Evolutionary conservation across 1,140 invertebrate species (phyloP), one percentile per base, ranked within the genome.

Genomic region (Cardiocondyla obscurior): DNA sequence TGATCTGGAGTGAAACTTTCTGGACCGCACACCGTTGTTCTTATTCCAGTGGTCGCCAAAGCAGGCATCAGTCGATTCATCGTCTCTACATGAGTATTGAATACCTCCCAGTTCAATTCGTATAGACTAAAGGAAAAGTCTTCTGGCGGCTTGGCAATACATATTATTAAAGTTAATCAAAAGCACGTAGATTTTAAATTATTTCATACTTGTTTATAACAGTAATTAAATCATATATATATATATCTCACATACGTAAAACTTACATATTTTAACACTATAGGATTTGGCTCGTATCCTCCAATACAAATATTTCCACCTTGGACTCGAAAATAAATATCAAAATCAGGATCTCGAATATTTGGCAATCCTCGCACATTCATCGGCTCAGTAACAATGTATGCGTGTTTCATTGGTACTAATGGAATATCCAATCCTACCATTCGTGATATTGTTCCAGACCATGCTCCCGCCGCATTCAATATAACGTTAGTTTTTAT

Each of bases 1-100:
- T 98, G 97, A 93, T 98, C 98, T 0, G 98, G 97, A 0, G 98
- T 98, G 89, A 99, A 98, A 16, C 97, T 97, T 92, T 98, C 97
- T 0, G 97, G 96, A 2, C 97, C 97, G 88, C 97, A 97, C 1
- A 98, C 96, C 0, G 97, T 98, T 22, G 96, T 96, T 92, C 97
- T 98, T 5, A 99, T 96, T 3, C 98, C 98, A 1, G 96, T 95
- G 5, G 95, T 95, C 57, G 95, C 95, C 46, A 98, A 94, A 70
- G 94, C 94, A 0, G 98, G 98, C 65, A 97, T 96, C 8, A 98
- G 92, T 81, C 96, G 95, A 2, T 95, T 93, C 4, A 97, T 97
- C 33, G 96, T 95, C 74, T 96, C 95, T 85, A 98, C 95, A 89
- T 98, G 97, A 0, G 95, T 92, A 57, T 96, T 96, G 89, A 98